phyloP scores from a whole-genome alignment of 2,888 invertebrate genomes.

The Netelia virgata region DNA sequence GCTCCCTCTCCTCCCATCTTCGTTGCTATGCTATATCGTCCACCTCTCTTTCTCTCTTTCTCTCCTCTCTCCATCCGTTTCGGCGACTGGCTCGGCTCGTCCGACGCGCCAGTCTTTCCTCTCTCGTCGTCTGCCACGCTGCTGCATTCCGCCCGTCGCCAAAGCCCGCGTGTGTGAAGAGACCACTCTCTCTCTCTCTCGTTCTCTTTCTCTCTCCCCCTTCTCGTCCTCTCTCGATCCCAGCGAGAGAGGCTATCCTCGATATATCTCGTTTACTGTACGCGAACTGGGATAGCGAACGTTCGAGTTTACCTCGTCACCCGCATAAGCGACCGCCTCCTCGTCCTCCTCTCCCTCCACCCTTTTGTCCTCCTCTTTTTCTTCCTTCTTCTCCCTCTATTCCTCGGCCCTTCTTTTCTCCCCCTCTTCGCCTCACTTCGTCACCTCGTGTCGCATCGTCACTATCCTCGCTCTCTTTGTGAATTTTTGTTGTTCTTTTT shows the following conservation, averaged over 20 bases:
- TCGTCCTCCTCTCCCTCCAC: slow-evolving; percentile 7
- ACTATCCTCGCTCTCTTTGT: slow-evolving; percentile 34
- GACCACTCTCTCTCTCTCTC: slow-evolving; percentile 21
- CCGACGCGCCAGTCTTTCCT: slow-evolving; percentile 74
- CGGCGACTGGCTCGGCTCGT: slow-evolving; percentile 69
- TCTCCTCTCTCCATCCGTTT: slow-evolving; percentile 61
- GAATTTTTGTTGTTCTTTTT: neutral
- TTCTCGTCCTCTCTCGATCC: slow-evolving; percentile 21
- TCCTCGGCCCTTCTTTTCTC: slow-evolving; percentile 11
- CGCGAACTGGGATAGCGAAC: neutral
- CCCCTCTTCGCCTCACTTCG: slow-evolving; percentile 27
- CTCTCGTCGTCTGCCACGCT: slow-evolving; percentile 75
- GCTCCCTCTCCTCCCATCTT: slow-evolving; percentile 59
- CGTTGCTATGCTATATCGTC: slow-evolving; percentile 1
- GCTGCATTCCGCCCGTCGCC: slow-evolving; percentile 73
- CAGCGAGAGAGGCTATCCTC: slow-evolving; percentile 16
- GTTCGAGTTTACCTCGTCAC: slow-evolving; percentile 31
- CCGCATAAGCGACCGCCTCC: slow-evolving; percentile 1
- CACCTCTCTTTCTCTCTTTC: slow-evolving; percentile 23
- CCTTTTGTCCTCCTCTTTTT: slow-evolving; percentile 14
- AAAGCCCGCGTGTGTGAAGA: slow-evolving; percentile 64
- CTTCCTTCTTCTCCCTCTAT: slow-evolving; percentile 12
- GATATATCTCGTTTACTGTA: slow-evolving; percentile 14
- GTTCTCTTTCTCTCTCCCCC: slow-evolving; percentile 21
- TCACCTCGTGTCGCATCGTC: slow-evolving; percentile 13